Evolutionary conservation across 2,888 invertebrate species (phyloP).

Genomic region (Drosophila affinis): DNA sequence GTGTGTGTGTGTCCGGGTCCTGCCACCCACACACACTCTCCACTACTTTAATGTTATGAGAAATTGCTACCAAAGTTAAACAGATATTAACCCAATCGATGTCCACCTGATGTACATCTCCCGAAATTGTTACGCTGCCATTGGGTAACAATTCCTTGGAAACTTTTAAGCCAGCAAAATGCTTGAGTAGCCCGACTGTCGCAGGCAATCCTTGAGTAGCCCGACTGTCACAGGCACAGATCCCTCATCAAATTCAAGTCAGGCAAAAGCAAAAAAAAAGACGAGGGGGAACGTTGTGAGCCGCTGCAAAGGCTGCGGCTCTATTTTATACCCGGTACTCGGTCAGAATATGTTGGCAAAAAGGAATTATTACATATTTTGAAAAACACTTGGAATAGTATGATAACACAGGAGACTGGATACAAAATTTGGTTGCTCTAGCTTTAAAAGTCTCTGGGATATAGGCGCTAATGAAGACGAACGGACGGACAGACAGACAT

Average conservation of each 20-base stretch:
- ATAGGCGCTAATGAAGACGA: too few relatives aligned
- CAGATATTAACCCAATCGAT: constrained; percentile 9
- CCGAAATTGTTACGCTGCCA: neutral
- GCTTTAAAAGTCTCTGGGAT: too few relatives aligned
- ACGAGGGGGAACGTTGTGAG: too few relatives aligned
- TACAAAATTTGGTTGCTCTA: too few relatives aligned
- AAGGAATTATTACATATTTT: too few relatives aligned
- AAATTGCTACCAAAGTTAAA: neutral
- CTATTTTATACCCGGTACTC: too few relatives aligned
- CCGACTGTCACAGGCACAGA: constrained; percentile 26
- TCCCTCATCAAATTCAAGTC: constrained; percentile 32
- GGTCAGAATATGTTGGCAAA: too few relatives aligned
- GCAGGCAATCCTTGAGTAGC: constrained; percentile 15
- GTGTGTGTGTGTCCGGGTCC: constrained; percentile 21
- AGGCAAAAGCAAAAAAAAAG: neutral
- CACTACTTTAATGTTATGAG: neutral
- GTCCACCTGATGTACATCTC: neutral
- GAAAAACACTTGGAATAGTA: too few relatives aligned
- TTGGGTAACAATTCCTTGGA: constrained; percentile 13
- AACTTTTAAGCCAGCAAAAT: constrained; percentile 13
- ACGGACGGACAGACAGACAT: too few relatives aligned
- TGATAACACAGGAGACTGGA: too few relatives aligned
- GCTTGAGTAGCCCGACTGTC: constrained; percentile 19
- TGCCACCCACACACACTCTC: neutral
- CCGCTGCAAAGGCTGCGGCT: too few relatives aligned